These are phyloP conservation scores for Crotalus helleri DNA, from an alignment of 2,113 vertebrate species.

Conservation along the genomic window DNA sequence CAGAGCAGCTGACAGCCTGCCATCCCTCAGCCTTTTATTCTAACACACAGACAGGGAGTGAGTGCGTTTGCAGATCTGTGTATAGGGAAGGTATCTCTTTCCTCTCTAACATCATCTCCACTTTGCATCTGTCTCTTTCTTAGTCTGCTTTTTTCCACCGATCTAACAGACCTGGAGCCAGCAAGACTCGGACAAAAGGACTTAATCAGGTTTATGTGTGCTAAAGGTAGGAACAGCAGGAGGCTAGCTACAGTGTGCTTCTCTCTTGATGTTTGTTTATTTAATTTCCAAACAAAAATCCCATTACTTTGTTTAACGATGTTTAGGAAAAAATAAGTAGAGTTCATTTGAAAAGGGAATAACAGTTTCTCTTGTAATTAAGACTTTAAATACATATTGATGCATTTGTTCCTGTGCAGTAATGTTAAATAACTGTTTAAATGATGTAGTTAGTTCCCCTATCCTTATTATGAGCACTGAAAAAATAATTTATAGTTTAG, in stretches of 20 bases:
- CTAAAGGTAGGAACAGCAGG: constrained; percentile 91
- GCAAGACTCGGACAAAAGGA: constrained; percentile 90
- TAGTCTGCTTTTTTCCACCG: constrained; percentile 94
- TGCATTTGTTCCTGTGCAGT: constrained; percentile 59
- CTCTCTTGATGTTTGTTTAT: constrained; percentile 77
- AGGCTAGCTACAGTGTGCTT: constrained; percentile 73
- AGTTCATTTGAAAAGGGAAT: constrained; percentile 66
- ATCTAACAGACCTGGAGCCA: constrained; percentile 89
- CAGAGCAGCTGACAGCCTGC: constrained; percentile 99
- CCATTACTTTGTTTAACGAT: constrained; percentile 76
- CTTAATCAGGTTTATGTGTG: constrained; percentile 99
- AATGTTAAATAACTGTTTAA: constrained; percentile 63
- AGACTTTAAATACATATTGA: constrained; percentile 59
- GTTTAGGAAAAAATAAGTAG: constrained; percentile 67
- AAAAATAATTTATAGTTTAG: constrained; percentile 31
- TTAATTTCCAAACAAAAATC: constrained; percentile 71
- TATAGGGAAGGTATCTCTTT: constrained; percentile 96
- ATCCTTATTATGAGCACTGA: constrained; percentile 39
- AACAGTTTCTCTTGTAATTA: constrained; percentile 59
- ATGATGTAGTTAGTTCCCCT: constrained; percentile 48
- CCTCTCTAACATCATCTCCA: constrained; percentile 99
- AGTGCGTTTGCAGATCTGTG: constrained; percentile 93
- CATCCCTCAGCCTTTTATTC: constrained; percentile 99
- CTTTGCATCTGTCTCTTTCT: constrained; percentile 99
- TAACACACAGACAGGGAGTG: constrained; percentile 99